These are phyloP conservation scores for Spodoptera exigua DNA, from an alignment of 2,888 invertebrate species.

Conservation along the genomic window DNA sequence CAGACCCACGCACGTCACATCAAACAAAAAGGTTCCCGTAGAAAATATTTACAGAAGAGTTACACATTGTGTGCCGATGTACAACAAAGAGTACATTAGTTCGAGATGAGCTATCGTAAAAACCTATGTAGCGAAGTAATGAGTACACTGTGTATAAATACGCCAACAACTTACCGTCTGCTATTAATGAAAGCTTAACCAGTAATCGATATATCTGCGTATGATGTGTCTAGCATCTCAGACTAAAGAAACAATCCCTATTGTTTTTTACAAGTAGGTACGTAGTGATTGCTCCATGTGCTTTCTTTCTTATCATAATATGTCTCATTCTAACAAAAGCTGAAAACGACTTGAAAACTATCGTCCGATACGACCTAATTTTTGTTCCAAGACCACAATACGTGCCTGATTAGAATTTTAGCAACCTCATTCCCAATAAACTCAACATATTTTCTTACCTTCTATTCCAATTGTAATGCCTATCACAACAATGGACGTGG, in stretches of 20 bases:
- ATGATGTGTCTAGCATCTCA: conserved; percentile 7
- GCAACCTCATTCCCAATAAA: no score
- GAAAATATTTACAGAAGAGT: conserved; percentile 69
- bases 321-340: no score
- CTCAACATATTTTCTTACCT: no score
- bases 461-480: no score
- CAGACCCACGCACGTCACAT: conserved; percentile 67
- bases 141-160: conserved; percentile 50
- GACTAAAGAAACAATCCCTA: neutral
- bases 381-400: no score
- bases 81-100: conserved; percentile 71
- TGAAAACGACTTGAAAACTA: no score
- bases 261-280: no score
- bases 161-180: conserved; percentile 27
- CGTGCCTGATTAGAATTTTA: no score
- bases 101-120: conserved; percentile 66
- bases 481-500: neutral
- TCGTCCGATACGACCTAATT: no score
- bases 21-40: conserved; percentile 69
- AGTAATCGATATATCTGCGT: conserved; percentile 13
- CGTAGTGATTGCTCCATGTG: no score
- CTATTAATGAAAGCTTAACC: conserved; percentile 17
- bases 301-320: no score
- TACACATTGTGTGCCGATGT: conserved; percentile 61
- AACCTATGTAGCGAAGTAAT: conserved; percentile 58